Conservation (phyloP, 2,888 invertebrate genomes). For the Eristalis intricaria region DNA sequence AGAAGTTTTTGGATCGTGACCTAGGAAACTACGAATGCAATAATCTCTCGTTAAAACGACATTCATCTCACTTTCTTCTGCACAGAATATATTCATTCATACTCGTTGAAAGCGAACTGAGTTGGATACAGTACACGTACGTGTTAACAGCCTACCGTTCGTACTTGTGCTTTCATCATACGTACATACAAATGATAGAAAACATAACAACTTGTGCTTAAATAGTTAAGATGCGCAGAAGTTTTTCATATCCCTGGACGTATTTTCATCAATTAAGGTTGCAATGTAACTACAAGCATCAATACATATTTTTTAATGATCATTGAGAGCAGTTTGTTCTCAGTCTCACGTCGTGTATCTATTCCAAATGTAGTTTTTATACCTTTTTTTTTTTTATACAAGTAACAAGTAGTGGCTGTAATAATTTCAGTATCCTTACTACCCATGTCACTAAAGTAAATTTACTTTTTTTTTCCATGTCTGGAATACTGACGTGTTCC, state of each 20-base stretch:
- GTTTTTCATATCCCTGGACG: background rate
- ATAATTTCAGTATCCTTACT: background rate
- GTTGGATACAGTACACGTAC: background rate
- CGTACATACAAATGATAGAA: background rate
- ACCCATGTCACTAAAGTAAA: slow-evolving; percentile 11
- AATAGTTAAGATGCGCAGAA: slow-evolving; percentile 11
- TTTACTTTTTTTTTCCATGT: slow-evolving; percentile 15
- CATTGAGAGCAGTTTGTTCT: background rate
- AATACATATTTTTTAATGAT: background rate
- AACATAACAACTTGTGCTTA: background rate
- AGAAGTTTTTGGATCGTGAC: background rate
- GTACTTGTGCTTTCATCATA: background rate
- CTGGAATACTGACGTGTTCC: slow-evolving; percentile 10
- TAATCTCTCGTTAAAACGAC: slow-evolving; percentile 1
- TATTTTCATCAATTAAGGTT: background rate
- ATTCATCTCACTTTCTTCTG: slow-evolving; percentile 18
- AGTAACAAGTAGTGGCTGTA: background rate
- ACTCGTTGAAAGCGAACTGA: background rate
- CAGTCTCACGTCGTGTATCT: background rate
- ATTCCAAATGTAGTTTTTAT: background rate
- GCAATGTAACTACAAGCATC: background rate
- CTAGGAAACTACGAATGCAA: slow-evolving; percentile 5
- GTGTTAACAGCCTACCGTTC: background rate
- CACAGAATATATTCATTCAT: slow-evolving; percentile 4
- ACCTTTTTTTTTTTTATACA: too few relatives aligned